Percentiles rank a stretch among this genome's conserved stretches.
Conservation (phyloP, 1,140 invertebrate species). For the Drosophila miranda region DNA sequence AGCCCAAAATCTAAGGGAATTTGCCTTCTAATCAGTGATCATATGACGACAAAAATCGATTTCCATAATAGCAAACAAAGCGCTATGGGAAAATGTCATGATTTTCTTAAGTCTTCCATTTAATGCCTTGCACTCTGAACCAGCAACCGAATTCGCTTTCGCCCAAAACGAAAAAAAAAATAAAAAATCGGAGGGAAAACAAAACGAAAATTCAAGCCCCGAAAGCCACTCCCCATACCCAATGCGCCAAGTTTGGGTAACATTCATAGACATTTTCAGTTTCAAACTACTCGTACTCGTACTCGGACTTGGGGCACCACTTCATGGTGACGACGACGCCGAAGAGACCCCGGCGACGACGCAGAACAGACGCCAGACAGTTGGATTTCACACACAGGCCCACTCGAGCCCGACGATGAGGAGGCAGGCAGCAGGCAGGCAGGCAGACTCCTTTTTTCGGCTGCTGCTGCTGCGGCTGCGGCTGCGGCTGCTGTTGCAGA, state of each 20-base stretch:
- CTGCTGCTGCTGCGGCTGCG: slow-evolving; percentile 32
- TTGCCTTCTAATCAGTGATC: slow-evolving; percentile 27
- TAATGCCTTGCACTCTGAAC: slow-evolving; percentile 76
- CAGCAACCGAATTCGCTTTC: slow-evolving; percentile 70
- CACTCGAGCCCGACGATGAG: slow-evolving; percentile 43
- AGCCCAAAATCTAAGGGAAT: slow-evolving; percentile 24
- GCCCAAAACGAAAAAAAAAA: slow-evolving; percentile 42
- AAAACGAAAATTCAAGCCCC: slow-evolving; percentile 17
- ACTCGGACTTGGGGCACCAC: slow-evolving; percentile 38
- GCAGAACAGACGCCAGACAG: slow-evolving; percentile 69
- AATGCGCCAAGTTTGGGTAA: slow-evolving; percentile 11
- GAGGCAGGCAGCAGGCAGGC: slow-evolving; percentile 27
- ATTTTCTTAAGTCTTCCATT: slow-evolving; percentile 66
- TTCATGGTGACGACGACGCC: slow-evolving; percentile 68
- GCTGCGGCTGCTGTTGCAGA: slow-evolving; percentile 63
- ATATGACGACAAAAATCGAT: slow-evolving; percentile 50
- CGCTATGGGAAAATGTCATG: slow-evolving; percentile 71
- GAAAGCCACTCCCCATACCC: slow-evolving; percentile 62
- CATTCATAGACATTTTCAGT: slow-evolving; percentile 71
- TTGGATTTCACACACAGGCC: slow-evolving; percentile 72
- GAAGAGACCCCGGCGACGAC: slow-evolving; percentile 18
- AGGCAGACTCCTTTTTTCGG: slow-evolving; percentile 35
- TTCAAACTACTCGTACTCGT: slow-evolving; percentile 44
- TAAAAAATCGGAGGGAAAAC: background rate
- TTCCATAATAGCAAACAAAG: slow-evolving; percentile 45